Conservation (phyloP, 1,140 invertebrate species). For the Spodoptera litura region DNA sequence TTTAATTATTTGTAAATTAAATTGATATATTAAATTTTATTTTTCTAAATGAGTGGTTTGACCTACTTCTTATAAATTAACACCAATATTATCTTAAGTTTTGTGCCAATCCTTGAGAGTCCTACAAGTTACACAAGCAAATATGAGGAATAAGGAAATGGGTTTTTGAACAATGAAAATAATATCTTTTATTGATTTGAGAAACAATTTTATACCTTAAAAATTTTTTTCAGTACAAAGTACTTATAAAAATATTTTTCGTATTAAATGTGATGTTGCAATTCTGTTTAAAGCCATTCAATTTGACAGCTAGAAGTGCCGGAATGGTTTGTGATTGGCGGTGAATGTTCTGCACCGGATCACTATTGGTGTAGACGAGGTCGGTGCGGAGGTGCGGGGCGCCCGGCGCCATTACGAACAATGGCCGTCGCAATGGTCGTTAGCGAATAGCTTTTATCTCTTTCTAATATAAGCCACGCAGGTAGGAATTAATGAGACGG, state of each 20-base stretch:
- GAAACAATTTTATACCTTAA: slow-evolving; percentile 38
- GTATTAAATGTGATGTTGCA: slow-evolving; percentile 65
- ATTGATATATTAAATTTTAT: too few relatives aligned
- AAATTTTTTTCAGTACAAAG: slow-evolving; percentile 47
- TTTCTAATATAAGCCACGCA: slow-evolving; percentile 83
- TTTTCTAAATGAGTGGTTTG: too few relatives aligned
- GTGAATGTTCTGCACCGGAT: slow-evolving; percentile 84
- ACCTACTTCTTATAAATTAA: too few relatives aligned
- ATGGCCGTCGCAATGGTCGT: slow-evolving; percentile 81
- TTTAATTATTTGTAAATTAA: too few relatives aligned
- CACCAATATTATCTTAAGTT: too few relatives aligned
- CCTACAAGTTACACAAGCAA: too few relatives aligned
- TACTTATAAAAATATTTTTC: slow-evolving; percentile 52
- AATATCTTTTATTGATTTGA: slow-evolving; percentile 21
- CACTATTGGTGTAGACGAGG: slow-evolving; percentile 84
- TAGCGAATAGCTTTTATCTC: slow-evolving; percentile 85
- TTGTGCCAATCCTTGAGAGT: too few relatives aligned
- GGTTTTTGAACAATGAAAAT: slow-evolving; percentile 7
- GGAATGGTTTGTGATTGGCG: slow-evolving; percentile 86
- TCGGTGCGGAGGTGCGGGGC: slow-evolving; percentile 74
- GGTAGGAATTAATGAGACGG: slow-evolving; percentile 85
- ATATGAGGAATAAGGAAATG: background rate
- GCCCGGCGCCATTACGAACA: slow-evolving; percentile 82
- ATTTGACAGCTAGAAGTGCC: slow-evolving; percentile 85
- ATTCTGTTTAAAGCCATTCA: slow-evolving; percentile 76